Evolutionary conservation across 2,113 vertebrate species (phyloP), one percentile per base, ranked within the genome.

Genomic region (Gulo gulo): DNA sequence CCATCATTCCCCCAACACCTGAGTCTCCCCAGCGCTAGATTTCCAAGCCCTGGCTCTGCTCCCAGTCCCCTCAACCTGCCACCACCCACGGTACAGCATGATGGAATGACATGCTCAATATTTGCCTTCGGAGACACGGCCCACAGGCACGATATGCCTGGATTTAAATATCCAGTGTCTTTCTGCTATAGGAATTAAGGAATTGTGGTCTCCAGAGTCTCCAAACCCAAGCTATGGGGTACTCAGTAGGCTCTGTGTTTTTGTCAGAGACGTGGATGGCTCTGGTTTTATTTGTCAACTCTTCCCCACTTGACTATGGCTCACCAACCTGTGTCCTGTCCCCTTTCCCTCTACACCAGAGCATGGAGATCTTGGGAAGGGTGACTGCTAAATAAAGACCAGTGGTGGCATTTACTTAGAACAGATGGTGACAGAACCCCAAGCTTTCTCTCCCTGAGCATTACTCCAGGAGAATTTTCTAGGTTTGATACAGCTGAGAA

Each of bases 391-490:
- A 97, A 95, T 93, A 96, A 96, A 98, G 90, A 89, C 84, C 90
- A 90, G 31, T 24, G 71, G 96, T 98, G 94, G 20, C 94, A 93
- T 95, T 97, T 97, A 97, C 94, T 84, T 85, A 76, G 78, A 97
- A 59, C 95, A 97, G 93, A 98, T 97, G 94, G 97, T 67, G 88
- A 78, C 76, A 98, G 88, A 95, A 95, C 69, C 78, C 89, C 36
- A 71, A 84, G 80, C 34, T 87, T 93, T 97, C 97, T 93, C 47
- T 92, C 95, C n/a, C 86, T 61, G 45, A 73, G n/a, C 86, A 57
- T 91, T 92, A 93, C 86, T 97, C 90, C 74, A 89, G 67, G 61
- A 93, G 94, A 97, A 89, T 88, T 96, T 97, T 96, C 94, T 97
- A 95, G 94, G 84, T 80, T 69, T 94, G 69, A 95, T 96, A 79